Evolutionary conservation across 2,113 vertebrate genomes (phyloP).

Genomic region (Etheostoma cragini): DNA sequence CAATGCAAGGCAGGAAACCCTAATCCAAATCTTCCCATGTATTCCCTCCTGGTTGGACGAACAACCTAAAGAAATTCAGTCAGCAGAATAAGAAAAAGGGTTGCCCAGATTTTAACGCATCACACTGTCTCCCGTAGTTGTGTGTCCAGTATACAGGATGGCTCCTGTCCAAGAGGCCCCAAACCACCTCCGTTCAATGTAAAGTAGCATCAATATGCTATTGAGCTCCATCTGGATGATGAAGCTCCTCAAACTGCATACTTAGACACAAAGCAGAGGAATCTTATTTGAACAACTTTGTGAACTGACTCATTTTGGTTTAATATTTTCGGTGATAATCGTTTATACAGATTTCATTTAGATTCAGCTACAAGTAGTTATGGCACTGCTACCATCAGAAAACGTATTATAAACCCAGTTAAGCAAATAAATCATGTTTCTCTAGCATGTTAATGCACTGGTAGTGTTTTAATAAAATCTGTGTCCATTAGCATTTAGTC

Average conservation of each 20-base stretch:
- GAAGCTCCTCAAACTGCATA: constrained; percentile 15
- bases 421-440: neutral
- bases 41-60: neutral
- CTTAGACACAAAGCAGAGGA: constrained; percentile 3
- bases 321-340: neutral
- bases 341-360: neutral
- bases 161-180: neutral
- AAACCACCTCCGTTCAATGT: neutral
- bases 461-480: neutral
- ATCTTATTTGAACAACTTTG: neutral
- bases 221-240: neutral
- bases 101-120: neutral
- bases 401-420: no score
- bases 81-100: neutral
- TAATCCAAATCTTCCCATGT: neutral
- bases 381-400: neutral
- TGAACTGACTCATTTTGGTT: neutral
- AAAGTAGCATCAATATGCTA: constrained; percentile 31
- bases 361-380: neutral
- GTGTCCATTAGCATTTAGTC: neutral
- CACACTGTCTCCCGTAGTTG: neutral
- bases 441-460: neutral
- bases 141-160: neutral
- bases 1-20: neutral
- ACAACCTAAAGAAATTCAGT: neutral